Conservation (phyloP, 2,797 vertebrate genomes). For the Chaunax sp. region DNA sequence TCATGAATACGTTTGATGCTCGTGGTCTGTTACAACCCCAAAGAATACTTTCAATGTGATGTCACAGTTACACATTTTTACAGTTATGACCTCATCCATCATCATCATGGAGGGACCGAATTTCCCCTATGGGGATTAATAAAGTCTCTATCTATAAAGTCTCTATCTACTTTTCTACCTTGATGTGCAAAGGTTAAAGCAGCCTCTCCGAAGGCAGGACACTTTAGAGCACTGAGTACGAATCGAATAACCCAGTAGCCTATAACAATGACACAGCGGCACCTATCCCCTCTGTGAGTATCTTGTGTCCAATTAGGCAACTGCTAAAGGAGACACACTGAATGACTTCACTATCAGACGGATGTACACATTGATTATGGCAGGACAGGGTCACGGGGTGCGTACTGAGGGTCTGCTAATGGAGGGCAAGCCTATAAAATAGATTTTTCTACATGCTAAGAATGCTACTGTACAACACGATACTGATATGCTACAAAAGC, state of each 20-base stretch:
- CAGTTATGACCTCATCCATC: background rate
- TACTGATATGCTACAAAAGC: slow-evolving; percentile 1
- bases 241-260: slow-evolving; percentile 34
- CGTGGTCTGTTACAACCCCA: background rate
- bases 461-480: slow-evolving; percentile 6
- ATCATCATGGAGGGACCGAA: background rate
- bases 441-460: slow-evolving; percentile 29
- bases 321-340: slow-evolving; percentile 25
- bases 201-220: slow-evolving; percentile 9
- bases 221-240: background rate
- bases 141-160: too few relatives aligned
- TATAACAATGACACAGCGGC: slow-evolving; percentile 32
- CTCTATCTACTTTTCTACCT: background rate
- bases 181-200: background rate
- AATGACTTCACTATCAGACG: slow-evolving; percentile 32
- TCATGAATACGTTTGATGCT: background rate
- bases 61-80: background rate
- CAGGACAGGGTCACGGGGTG: slow-evolving; percentile 17
- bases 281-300: slow-evolving; percentile 22
- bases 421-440: slow-evolving; percentile 5
- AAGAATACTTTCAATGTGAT: background rate
- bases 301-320: slow-evolving; percentile 38
- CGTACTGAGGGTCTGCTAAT: slow-evolving; percentile 14
- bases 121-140: too few relatives aligned
- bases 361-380: slow-evolving; percentile 55